phyloP scores from a whole-genome alignment of 2,113 vertebrate genomes.

The Heteronetta atricapilla region DNA sequence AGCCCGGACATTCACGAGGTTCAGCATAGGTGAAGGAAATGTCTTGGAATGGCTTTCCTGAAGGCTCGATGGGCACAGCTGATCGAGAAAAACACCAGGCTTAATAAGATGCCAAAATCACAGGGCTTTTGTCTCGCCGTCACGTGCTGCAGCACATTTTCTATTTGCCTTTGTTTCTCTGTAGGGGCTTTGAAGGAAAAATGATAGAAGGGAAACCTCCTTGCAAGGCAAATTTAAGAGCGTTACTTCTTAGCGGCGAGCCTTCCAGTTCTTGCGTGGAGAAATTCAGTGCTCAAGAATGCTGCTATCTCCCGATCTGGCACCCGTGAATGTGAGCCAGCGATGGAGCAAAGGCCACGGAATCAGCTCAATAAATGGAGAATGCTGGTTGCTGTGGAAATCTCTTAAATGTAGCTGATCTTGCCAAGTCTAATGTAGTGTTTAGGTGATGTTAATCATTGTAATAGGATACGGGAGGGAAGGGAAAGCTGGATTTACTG shows the following conservation, averaged over 20 bases:
- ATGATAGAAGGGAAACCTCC: background rate
- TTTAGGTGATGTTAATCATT: slow-evolving; percentile 48
- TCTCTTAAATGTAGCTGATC: slow-evolving; percentile 49
- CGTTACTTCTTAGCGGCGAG: background rate
- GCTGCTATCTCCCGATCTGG: slow-evolving; percentile 42
- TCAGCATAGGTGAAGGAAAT: background rate
- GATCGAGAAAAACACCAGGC: background rate
- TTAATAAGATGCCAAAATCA: background rate
- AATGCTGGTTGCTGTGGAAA: slow-evolving; percentile 49
- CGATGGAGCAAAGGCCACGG: background rate
- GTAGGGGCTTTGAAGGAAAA: background rate
- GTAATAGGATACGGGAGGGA: slow-evolving; percentile 49
- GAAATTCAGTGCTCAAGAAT: slow-evolving; percentile 39
- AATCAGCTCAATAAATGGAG: slow-evolving; percentile 31
- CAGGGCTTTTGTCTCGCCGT: background rate
- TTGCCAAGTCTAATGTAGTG: slow-evolving; percentile 25
- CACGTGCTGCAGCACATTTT: background rate
- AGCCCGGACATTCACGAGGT: background rate
- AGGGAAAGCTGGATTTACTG: slow-evolving; percentile 63
- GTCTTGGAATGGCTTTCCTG: background rate
- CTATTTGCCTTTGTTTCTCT: background rate
- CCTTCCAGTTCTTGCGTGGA: background rate
- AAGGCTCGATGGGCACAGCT: background rate
- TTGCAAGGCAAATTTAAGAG: background rate
- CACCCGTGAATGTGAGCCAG: slow-evolving; percentile 5